Conservation (phyloP, 1,140 invertebrate species). For the Mercenaria mercenaria region DNA sequence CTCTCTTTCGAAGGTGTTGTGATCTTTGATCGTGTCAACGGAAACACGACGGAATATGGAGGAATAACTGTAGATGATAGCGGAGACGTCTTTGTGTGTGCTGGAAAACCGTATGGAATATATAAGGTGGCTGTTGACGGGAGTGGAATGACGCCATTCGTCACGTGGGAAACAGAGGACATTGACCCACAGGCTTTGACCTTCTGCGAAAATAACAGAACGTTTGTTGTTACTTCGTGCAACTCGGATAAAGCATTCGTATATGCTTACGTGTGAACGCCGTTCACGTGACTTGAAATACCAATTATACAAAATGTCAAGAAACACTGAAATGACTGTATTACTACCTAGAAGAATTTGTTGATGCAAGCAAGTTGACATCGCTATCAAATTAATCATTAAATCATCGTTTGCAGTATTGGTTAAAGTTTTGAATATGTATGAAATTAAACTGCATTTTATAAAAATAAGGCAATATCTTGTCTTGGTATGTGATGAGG, state of each 20-base stretch:
- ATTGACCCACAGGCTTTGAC: constrained; percentile 29
- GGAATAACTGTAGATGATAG: constrained; percentile 35
- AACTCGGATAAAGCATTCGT: constrained; percentile 56
- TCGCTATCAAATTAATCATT: too few species aligned
- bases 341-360: too few species aligned
- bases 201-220: constrained; percentile 21
- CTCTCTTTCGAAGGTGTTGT: constrained; percentile 32
- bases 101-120: constrained; percentile 60
- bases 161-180: constrained; percentile 35
- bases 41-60: constrained; percentile 27
- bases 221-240: constrained; percentile 48
- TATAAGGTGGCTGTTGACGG: constrained; percentile 32
- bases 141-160: constrained; percentile 3
- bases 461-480: too few species aligned
- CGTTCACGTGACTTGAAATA: too few species aligned
- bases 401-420: too few species aligned
- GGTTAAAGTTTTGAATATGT: too few species aligned
- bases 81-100: constrained; percentile 36
- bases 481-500: too few species aligned
- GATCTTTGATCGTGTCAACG: background rate
- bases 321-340: too few species aligned
- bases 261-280: too few species aligned
- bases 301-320: background rate
- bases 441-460: too few species aligned
- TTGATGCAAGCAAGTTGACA: too few species aligned